A percentile compares a stretch with the other conserved stretches of the same genome.
Evolutionary conservation across 2,888 invertebrate species (phyloP).

Genomic region (Griposia aprilina): DNA sequence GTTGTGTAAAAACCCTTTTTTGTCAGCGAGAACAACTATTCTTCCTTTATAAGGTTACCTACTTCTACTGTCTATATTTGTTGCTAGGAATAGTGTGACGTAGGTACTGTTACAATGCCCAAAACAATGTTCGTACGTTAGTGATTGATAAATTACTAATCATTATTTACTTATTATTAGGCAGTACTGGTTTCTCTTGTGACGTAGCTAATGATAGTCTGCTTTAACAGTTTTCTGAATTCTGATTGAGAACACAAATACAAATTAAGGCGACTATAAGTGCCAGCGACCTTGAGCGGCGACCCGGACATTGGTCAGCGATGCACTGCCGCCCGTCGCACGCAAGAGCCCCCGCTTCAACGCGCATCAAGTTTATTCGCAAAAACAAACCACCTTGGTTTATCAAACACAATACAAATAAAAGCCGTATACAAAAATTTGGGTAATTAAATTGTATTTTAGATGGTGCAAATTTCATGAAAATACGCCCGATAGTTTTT

Average conservation of each 20-base stretch:
- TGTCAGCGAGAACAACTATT: constrained; percentile 9
- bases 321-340: too few species aligned
- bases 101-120: not conserved
- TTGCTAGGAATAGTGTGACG: not conserved
- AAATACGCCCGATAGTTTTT: too few species aligned
- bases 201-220: not conserved
- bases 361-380: too few species aligned
- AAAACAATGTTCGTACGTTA: constrained; percentile 5
- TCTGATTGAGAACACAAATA: not conserved
- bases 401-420: too few species aligned
- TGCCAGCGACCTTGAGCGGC: too few species aligned
- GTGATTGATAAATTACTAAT: constrained; percentile 4
- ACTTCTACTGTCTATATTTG: not conserved
- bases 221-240: not conserved
- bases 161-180: not conserved
- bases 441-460: too few species aligned
- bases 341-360: too few species aligned
- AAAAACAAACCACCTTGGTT: too few species aligned
- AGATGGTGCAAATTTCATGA: too few species aligned
- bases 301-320: too few species aligned
- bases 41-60: not conserved
- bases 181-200: not conserved
- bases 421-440: too few species aligned
- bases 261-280: too few species aligned
- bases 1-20: constrained; percentile 2